Conservation (phyloP, 1,140 invertebrate genomes). For the Eubasilissa regina region DNA sequence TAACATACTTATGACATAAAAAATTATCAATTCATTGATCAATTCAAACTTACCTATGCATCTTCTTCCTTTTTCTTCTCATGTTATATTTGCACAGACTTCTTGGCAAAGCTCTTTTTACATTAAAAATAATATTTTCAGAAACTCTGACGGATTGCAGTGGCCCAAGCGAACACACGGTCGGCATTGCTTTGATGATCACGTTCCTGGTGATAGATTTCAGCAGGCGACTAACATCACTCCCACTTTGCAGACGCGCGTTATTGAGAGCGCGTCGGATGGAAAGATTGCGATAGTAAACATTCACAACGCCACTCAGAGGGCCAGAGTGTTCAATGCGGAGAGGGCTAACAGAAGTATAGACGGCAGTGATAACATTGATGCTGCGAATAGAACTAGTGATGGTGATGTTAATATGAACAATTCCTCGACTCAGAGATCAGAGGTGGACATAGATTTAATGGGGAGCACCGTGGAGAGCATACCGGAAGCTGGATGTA, state of each 20-base stretch:
- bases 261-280: not conserved
- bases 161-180: conserved; percentile 58
- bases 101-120: too few relatives aligned
- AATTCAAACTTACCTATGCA: too few relatives aligned
- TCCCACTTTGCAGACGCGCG: not conserved
- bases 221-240: conserved; percentile 32
- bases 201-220: not conserved
- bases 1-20: too few relatives aligned
- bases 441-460: not conserved
- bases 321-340: conserved; percentile 13
- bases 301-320: conserved; percentile 24
- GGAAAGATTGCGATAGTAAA: not conserved
- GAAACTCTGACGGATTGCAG: conserved; percentile 28
- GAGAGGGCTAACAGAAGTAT: not conserved
- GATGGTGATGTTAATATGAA: not conserved
- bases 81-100: too few relatives aligned
- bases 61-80: too few relatives aligned
- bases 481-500: conserved; percentile 24
- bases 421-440: not conserved
- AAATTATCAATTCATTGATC: too few relatives aligned
- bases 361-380: not conserved
- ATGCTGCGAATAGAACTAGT: not conserved
- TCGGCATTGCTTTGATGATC: conserved; percentile 54
- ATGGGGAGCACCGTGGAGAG: conserved; percentile 1
- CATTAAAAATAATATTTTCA: not conserved